Evolutionary conservation across 2,888 invertebrate genomes (phyloP), one percentile per base, ranked within the genome.

Genomic region (Troides helena): DNA sequence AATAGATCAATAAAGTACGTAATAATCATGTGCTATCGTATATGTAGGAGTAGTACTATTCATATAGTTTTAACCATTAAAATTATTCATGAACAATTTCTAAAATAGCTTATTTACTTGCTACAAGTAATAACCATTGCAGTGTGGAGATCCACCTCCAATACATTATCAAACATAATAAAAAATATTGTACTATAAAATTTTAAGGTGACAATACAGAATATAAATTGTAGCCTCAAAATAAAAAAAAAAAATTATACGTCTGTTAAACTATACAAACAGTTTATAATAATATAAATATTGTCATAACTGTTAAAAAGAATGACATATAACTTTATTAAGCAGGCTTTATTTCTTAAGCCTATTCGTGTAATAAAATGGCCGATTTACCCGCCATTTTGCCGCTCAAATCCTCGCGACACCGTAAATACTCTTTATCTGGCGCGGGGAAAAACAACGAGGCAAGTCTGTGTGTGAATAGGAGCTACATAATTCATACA

Each of bases 331-430:
- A 21, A 21, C 21, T 30, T 65, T 62, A 66, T 66, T 65, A 62
- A 70, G 46, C 59, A 53, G 67, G 53, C 59, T 67, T 70, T 67
- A 67, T 63, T 67, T 70, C 66, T 70, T 70, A 70, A 70, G 70
- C 70, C 70, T 70, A 67, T 70, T 63, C 70, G 63, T 25, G 66
- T 63, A 66, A 70, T 70, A 70, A 70, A 70, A 70, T 70, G 66
- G 66, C 70, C 65, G 69, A 57, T 70, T 69, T 70, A 21, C 62
- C 65, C 62, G 70, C 70, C 66, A 70, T 70, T 70, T 70, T 70
- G 23, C 50, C 66, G 67, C 63, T 56, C 58, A 66, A 70, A 70
- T 62, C 69, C 69, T 70, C 58, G 63, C 70, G 70, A 70, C 70
- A 39, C 39, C 70, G 66, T 70, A 70, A 66, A 70, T 66, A 70